These are phyloP conservation scores for Sinella curviseta DNA, from an alignment of 1,140 invertebrate species.

Conservation along the genomic window DNA sequence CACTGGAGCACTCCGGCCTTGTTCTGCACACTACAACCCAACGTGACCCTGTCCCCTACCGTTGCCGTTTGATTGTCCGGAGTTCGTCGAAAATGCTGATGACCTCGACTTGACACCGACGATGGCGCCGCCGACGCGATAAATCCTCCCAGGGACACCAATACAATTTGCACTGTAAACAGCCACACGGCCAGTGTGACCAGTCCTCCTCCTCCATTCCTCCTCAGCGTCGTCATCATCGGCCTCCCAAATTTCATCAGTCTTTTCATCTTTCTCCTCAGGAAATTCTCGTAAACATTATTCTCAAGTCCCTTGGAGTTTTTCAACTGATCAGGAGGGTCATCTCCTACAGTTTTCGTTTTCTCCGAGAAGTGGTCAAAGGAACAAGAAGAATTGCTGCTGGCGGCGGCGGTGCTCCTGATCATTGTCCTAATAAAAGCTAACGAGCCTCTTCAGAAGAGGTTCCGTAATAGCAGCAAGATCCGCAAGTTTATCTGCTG, in stretches of 20 bases:
- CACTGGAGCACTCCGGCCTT: conserved; percentile 86
- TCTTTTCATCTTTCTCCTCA: conserved; percentile 24
- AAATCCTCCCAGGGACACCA: background rate
- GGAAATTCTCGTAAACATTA: no score
- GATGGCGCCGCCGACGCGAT: background rate
- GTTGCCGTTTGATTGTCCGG: conserved; percentile 80
- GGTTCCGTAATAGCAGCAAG: background rate
- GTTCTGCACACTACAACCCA: conserved; percentile 78
- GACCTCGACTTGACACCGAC: conserved; percentile 30
- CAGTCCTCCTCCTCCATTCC: background rate
- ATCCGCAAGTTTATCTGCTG: background rate
- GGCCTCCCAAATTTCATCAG: no score
- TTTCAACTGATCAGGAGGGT: background rate
- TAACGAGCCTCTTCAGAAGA: no score
- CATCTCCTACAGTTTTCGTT: no score
- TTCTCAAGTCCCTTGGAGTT: background rate
- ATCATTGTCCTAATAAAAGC: conserved; percentile 9
- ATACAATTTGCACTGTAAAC: background rate
- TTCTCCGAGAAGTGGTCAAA: background rate
- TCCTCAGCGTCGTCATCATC: no score
- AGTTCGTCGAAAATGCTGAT: conserved; percentile 53
- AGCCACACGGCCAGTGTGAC: no score
- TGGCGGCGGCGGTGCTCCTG: background rate
- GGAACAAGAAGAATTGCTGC: background rate
- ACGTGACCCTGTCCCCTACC: conserved; percentile 70